phyloP scores from a whole-genome alignment of 2,888 invertebrate genomes.

The Standfussiana lucernea region DNA sequence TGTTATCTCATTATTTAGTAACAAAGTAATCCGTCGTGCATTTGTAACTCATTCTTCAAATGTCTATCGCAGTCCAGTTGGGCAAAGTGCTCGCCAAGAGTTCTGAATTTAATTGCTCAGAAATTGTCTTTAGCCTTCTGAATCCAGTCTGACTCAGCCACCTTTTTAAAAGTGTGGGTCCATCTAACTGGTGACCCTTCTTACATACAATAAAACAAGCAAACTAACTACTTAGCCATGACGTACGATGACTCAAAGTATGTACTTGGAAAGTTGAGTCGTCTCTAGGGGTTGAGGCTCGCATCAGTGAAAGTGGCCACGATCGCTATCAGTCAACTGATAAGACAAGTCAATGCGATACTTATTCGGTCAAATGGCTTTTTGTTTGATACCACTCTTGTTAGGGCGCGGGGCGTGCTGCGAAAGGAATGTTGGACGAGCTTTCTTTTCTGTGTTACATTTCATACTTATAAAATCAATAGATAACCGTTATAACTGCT shows the following conservation, averaged over 20 bases:
- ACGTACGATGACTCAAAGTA: slow-evolving; percentile 33
- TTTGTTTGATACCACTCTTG: slow-evolving; percentile 56
- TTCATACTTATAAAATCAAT: slow-evolving; percentile 54
- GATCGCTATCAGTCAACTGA: slow-evolving; percentile 63
- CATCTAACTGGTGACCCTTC: background rate
- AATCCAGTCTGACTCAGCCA: background rate
- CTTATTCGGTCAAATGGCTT: slow-evolving; percentile 65
- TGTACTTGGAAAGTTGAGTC: slow-evolving; percentile 59
- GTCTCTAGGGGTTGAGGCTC: slow-evolving; percentile 36
- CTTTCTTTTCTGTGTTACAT: slow-evolving; percentile 60
- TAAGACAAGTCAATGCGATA: slow-evolving; percentile 58
- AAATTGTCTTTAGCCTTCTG: background rate
- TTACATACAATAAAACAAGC: background rate
- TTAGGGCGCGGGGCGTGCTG: slow-evolving; percentile 45
- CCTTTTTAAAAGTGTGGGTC: background rate
- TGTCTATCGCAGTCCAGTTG: background rate
- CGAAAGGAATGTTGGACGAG: slow-evolving; percentile 41
- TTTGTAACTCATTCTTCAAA: background rate
- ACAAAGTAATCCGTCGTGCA: background rate
- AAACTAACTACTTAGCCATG: background rate
- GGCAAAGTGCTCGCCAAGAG: background rate
- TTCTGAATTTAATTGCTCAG: no score
- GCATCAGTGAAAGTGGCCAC: slow-evolving; percentile 64
- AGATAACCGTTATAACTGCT: slow-evolving; percentile 30
- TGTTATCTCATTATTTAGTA: background rate